Percentiles rank a stretch among this genome's conserved stretches.
phyloP scores from a whole-genome alignment of 2,888 invertebrate genomes.

The Ferrisia virgata region DNA sequence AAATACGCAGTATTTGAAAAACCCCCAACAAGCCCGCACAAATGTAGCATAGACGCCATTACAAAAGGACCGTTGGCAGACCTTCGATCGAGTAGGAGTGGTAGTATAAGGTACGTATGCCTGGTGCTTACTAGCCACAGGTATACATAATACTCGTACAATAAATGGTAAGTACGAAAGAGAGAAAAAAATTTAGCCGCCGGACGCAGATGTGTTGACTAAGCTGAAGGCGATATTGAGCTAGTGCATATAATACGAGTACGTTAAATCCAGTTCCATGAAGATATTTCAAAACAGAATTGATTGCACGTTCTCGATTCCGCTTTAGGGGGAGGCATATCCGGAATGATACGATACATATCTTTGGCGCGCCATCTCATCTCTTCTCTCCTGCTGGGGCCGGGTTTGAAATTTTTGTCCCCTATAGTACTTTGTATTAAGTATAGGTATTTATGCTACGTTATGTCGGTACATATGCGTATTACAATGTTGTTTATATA shows the following conservation, averaged over 20 bases:
- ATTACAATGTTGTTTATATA: too few species aligned
- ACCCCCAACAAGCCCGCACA: not conserved
- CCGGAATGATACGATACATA: slow-evolving; percentile 1
- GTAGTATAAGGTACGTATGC: too few species aligned
- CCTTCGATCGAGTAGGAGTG: not conserved
- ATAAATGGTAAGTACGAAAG: not conserved
- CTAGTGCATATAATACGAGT: not conserved
- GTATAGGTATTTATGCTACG: too few species aligned
- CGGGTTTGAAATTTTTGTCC: not conserved
- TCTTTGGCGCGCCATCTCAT: not conserved
- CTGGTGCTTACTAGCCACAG: too few species aligned
- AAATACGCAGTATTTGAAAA: not conserved
- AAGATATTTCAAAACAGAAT: slow-evolving; percentile 41
- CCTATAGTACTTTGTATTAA: too few species aligned
- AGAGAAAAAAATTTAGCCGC: not conserved
- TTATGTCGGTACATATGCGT: too few species aligned
- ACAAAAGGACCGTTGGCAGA: not conserved
- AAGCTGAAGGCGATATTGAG: not conserved
- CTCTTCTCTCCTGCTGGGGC: not conserved
- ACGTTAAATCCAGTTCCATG: slow-evolving; percentile 39
- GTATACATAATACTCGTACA: too few species aligned
- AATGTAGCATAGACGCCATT: not conserved
- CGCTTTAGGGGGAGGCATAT: slow-evolving; percentile 10
- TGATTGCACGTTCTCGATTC: slow-evolving; percentile 37
- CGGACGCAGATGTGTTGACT: slow-evolving; percentile 10